Percentiles rank a stretch among this genome's conserved stretches.
phyloP scores from a whole-genome alignment of 2,797 vertebrate genomes.

The Gorsachius magnificus region DNA sequence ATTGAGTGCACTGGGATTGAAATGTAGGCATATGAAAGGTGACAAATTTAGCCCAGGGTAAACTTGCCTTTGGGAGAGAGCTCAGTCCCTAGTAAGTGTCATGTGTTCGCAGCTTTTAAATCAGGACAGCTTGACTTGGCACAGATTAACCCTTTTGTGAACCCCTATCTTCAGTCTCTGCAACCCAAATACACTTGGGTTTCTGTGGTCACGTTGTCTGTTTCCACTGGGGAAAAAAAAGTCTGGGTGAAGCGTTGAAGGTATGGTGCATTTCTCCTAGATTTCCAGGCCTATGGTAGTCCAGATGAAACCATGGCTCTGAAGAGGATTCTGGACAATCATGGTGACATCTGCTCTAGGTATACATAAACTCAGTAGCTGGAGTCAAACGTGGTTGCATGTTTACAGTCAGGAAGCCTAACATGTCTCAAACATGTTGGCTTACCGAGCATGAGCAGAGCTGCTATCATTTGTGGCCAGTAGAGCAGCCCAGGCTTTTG shows the following conservation, averaged over 20 bases:
- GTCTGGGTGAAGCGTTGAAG: neutral
- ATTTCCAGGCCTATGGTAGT: neutral
- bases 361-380: neutral
- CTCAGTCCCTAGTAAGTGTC: neutral
- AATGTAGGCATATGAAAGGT: conserved; percentile 27
- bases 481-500: neutral
- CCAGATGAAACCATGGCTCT: neutral
- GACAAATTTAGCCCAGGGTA: conserved; percentile 42
- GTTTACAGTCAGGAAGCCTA: rapidly evolving
- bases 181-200: neutral
- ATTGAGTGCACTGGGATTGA: neutral
- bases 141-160: conserved; percentile 22
- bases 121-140: neutral
- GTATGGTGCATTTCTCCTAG: neutral
- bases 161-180: rapidly evolving
- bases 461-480: neutral
- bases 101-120: neutral
- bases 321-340: neutral
- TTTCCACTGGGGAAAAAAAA: neutral
- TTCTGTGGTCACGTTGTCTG: neutral
- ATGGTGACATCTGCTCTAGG: neutral
- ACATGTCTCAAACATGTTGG: rapidly evolving
- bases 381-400: neutral
- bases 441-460: neutral
- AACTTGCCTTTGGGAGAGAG: conserved; percentile 14